Conservation (phyloP, 2,888 invertebrate species). For the Caenorhabditis drosophilae region DNA sequence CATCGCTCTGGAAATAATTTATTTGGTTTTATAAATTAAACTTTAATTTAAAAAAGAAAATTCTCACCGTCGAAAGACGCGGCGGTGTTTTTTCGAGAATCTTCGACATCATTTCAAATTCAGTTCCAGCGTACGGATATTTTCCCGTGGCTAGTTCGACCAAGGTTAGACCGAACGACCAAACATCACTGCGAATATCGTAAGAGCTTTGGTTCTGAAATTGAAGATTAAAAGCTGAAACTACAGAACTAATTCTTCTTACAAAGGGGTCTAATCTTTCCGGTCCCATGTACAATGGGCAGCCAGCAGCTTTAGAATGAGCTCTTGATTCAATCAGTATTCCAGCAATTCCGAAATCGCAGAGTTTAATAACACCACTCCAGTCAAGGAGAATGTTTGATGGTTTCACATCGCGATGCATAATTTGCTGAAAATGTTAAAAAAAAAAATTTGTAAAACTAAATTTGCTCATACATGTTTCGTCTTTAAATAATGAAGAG, state of each 20-base stretch:
- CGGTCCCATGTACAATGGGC: slow-evolving; percentile 96
- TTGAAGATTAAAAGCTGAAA: background rate
- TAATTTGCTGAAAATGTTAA: slow-evolving; percentile 54
- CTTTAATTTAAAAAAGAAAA: slow-evolving; percentile 5
- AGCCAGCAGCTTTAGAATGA: slow-evolving; percentile 79
- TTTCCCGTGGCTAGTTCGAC: slow-evolving; percentile 94
- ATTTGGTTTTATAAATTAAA: background rate
- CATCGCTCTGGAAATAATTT: slow-evolving; percentile 3
- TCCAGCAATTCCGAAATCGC: slow-evolving; percentile 96
- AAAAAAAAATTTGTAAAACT: background rate
- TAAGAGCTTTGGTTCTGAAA: slow-evolving; percentile 73
- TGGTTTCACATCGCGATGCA: slow-evolving; percentile 74
- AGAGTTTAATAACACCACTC: slow-evolving; percentile 91
- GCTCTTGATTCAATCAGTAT: slow-evolving; percentile 85
- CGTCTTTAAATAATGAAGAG: slow-evolving; percentile 94
- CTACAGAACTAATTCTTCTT: background rate
- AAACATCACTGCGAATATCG: slow-evolving; percentile 98
- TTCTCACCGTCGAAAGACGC: slow-evolving; percentile 13
- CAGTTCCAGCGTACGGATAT: slow-evolving; percentile 79
- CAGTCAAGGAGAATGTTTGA: slow-evolving; percentile 95
- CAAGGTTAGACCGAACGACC: slow-evolving; percentile 85
- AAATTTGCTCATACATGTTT: slow-evolving; percentile 74
- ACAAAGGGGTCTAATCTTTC: slow-evolving; percentile 46
- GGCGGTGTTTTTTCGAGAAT: slow-evolving; percentile 78
- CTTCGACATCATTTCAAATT: slow-evolving; percentile 87